Percentiles rank a stretch among this genome's conserved stretches.
Evolutionary conservation across 2,113 vertebrate genomes (phyloP).

Genomic region (Scopus umbretta): DNA sequence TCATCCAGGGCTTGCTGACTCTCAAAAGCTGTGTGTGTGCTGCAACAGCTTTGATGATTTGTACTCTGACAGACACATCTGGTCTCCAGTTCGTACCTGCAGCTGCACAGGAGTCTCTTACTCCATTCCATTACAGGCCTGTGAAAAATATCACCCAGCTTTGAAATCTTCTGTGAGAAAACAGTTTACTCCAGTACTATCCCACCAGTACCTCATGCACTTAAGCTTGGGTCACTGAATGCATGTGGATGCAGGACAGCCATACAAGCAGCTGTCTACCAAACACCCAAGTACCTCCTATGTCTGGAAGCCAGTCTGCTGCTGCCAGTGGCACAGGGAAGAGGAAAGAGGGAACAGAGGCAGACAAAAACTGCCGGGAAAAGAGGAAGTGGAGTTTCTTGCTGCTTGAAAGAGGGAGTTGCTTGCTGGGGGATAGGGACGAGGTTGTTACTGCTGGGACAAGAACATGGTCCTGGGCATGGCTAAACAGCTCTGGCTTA

Average conservation of each 20-base stretch:
- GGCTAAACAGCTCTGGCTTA: neutral
- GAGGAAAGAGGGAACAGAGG: neutral
- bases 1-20: neutral
- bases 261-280: neutral
- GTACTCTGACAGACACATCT: neutral
- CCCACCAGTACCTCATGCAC: neutral
- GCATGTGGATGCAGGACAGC: neutral
- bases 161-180: neutral
- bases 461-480: fast-evolving
- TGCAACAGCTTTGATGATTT: fast-evolving
- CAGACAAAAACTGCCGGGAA: neutral
- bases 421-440: neutral
- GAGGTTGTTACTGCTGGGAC: neutral
- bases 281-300: neutral
- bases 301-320: neutral
- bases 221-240: too few species aligned
- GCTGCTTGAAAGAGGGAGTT: neutral
- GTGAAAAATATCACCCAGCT: neutral
- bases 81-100: neutral
- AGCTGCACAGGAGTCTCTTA: neutral
- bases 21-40: neutral
- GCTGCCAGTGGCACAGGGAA: neutral
- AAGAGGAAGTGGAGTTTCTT: neutral
- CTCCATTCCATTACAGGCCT: neutral
- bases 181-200: neutral